Percentiles rank a stretch among this genome's conserved stretches.
These are phyloP conservation scores for Salminus brasiliensis DNA, from an alignment of 2,113 vertebrate genomes.

Conservation along the genomic window DNA sequence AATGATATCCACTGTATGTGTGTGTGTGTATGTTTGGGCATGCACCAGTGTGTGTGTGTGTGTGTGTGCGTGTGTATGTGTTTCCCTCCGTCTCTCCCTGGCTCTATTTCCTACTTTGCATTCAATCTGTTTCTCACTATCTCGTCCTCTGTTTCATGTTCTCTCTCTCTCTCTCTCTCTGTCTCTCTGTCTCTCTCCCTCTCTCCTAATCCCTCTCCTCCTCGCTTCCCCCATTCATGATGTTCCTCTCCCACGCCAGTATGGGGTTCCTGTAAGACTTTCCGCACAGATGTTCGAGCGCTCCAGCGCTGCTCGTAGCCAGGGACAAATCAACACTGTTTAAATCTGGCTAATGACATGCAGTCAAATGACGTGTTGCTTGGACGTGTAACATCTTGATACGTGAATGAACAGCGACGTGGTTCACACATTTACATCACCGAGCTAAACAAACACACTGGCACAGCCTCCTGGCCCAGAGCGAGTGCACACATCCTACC, in stretches of 20 bases:
- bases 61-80: not conserved
- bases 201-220: slow-evolving; percentile 14
- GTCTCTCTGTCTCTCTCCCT: slow-evolving; percentile 10
- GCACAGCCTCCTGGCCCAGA: not conserved
- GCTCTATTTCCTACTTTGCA: not conserved
- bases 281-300: slow-evolving; percentile 39
- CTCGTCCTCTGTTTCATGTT: slow-evolving; percentile 4
- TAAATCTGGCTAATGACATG: slow-evolving; percentile 47
- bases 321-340: slow-evolving; percentile 52
- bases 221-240: not conserved
- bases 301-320: slow-evolving; percentile 12
- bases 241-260: slow-evolving; percentile 40
- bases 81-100: not conserved
- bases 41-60: not conserved
- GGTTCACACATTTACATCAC: slow-evolving; percentile 25
- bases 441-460: slow-evolving; percentile 38
- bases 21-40: not conserved
- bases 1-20: slow-evolving; percentile 23
- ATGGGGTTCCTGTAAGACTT: slow-evolving; percentile 32
- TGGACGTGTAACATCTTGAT: slow-evolving; percentile 32
- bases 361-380: slow-evolving; percentile 37
- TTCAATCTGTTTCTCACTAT: slow-evolving; percentile 47
- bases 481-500: not conserved
- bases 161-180: slow-evolving; percentile 9
- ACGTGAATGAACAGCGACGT: slow-evolving; percentile 29